phyloP scores from a whole-genome alignment of 2,888 invertebrate species.

The Drosophila antonietae region DNA sequence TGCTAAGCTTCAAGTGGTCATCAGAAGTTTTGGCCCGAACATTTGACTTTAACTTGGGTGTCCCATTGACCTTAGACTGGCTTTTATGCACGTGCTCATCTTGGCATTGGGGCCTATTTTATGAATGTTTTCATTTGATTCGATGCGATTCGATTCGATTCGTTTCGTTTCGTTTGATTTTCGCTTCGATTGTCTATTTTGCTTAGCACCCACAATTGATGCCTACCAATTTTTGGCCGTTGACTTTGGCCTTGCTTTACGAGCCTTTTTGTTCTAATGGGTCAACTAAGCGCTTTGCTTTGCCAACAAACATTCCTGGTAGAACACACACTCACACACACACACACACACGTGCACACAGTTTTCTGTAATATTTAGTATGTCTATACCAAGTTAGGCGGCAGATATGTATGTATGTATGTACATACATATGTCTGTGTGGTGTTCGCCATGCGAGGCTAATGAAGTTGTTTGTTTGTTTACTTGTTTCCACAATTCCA shows the following conservation, averaged over 20 bases:
- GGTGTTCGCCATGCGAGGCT: constrained; percentile 65
- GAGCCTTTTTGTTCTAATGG: constrained; percentile 67
- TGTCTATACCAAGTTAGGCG: constrained; percentile 22
- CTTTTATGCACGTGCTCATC: constrained; percentile 50
- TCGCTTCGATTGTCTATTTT: constrained; percentile 57
- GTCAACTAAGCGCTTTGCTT: constrained; percentile 61
- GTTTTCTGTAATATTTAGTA: constrained; percentile 9
- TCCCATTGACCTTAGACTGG: constrained; percentile 52
- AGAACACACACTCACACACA: constrained; percentile 11
- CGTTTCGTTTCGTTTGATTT: constrained; percentile 34
- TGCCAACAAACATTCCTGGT: constrained; percentile 29
- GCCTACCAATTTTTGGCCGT: constrained; percentile 65
- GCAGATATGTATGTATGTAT: constrained; percentile 22
- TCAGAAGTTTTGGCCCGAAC: constrained; percentile 49
- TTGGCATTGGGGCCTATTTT: constrained; percentile 49
- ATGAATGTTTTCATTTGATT: constrained; percentile 60
- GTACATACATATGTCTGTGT: constrained; percentile 12
- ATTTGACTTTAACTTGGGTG: constrained; percentile 43
- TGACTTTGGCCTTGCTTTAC: constrained; percentile 68
- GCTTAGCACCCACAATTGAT: constrained; percentile 69
- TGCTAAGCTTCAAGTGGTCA: constrained; percentile 65
- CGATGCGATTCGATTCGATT: constrained; percentile 52
- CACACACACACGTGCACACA: constrained; percentile 6
- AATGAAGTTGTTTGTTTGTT: constrained; percentile 77
- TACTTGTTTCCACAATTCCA: constrained; percentile 42